phyloP scores from a whole-genome alignment of 2,888 invertebrate genomes.

The Congeria kusceri region DNA sequence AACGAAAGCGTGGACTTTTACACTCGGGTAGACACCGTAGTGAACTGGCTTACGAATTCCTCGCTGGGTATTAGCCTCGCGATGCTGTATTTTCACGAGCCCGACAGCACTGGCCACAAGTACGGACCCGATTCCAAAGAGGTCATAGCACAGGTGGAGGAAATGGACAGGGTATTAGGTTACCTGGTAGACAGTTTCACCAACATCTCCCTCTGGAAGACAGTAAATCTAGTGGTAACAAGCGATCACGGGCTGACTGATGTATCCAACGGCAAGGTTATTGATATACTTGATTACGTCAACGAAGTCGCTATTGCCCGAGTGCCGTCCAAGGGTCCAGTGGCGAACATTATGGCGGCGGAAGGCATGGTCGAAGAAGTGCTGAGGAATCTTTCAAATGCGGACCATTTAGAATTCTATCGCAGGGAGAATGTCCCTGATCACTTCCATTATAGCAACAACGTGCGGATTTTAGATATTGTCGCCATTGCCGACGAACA shows the following conservation, averaged over 20 bases:
- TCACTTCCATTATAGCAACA: slow-evolving; percentile 88
- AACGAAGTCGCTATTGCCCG: not conserved
- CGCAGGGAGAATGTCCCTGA: slow-evolving; percentile 88
- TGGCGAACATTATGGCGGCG: slow-evolving; percentile 13
- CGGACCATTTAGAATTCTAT: slow-evolving; percentile 86
- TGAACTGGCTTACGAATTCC: slow-evolving; percentile 83
- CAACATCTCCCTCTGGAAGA: slow-evolving; percentile 33
- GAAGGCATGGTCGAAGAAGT: slow-evolving; percentile 54
- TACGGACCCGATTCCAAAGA: slow-evolving; percentile 71
- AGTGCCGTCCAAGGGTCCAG: slow-evolving; percentile 9
- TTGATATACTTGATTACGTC: slow-evolving; percentile 29
- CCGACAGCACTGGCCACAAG: slow-evolving; percentile 72
- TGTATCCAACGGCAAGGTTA: slow-evolving; percentile 53
- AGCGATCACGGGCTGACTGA: slow-evolving; percentile 80
- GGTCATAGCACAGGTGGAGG: slow-evolving; percentile 56
- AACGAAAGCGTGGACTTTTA: slow-evolving; percentile 68
- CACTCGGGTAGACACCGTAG: slow-evolving; percentile 87
- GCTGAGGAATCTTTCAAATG: slow-evolving; percentile 59
- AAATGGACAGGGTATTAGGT: slow-evolving; percentile 68
- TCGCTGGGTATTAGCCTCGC: slow-evolving; percentile 54
- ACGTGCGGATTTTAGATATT: slow-evolving; percentile 88
- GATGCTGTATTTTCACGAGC: slow-evolving; percentile 75
- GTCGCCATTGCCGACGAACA: slow-evolving; percentile 88
- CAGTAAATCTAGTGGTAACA: slow-evolving; percentile 73
- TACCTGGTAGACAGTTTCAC: slow-evolving; percentile 54